Evolutionary conservation across 2,888 invertebrate genomes (phyloP), one percentile per base, ranked within the genome.

Genomic region (Andrena camellia): DNA sequence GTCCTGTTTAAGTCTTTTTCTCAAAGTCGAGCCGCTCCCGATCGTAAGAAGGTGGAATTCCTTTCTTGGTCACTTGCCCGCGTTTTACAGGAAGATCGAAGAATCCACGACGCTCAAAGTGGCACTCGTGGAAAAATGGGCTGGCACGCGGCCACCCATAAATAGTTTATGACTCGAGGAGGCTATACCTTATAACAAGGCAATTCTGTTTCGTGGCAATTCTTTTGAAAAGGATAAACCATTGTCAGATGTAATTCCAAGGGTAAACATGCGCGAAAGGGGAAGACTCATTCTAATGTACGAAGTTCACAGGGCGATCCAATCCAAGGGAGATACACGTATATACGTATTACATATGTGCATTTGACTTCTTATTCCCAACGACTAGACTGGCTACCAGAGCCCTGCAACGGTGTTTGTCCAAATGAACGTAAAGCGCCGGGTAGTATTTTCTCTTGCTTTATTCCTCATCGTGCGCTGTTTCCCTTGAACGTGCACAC

Each of bases 1-100:
- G 54, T 23, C 10, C 29, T 59, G 78, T 69, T 77, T 35, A 29
- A 63, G 57, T 57, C 57, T 54, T 50, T 59, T 57, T 35, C 29
- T 57, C 63, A 33, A 52, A 20, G 52, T 54, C 33, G 48, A 63
- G 17, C 10, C 50, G 48, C 64, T 26, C 8, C 5, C 10, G 35
- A 20, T 68, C 63, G 57, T 57, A 76, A 68, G 26, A 57, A 57
- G 50, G 60, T 4, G 54, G 54, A 17, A 68, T 68, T 62, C 31
- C 67, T 68, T 68, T 76, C 62, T 68, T 76, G 76, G 54, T 76
- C 76, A 76, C 29, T 78, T 63, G 78, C 6, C 63, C 62, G 33
- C 78, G 68, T 76, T 68, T 76, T 63, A 64, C 33, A 68, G 68
- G 35, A 69, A 20, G 52, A 67, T 42, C 76, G 62, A 76, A 64